Evolutionary conservation across 2,797 vertebrate species (phyloP), one percentile per base, ranked within the genome.

Genomic region (Serranus cabrilla): DNA sequence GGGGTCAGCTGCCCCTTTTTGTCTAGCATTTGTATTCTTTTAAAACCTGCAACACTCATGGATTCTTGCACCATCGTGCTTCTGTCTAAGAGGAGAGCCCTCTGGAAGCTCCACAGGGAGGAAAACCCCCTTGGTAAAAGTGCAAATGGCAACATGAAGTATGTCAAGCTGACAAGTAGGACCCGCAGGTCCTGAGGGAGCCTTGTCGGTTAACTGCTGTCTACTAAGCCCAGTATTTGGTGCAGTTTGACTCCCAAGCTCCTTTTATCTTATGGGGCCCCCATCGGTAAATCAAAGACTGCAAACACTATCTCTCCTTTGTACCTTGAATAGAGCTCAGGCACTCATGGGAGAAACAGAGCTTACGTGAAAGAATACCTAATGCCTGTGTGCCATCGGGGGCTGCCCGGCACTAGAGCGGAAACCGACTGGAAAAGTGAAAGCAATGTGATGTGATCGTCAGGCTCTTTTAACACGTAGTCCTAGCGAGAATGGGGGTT

Each of bases 391-490:
- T 76, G 78, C 82, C 79, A 65, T 76, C 13, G 1, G 43, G 76
- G 76, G 76, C 82, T 78, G 86, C 76, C 73, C 50, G 6, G 75
- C 82, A 75, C 79, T 80, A 59, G 79, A 89, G 87, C 56, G 74
- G 88, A 89, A 93, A 89, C 80, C 59, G 23, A 89, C 76, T 85
- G 90, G 81, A 91, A 91, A 90, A 85, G 88, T 87, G 86, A 93
- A 90, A 86, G 90, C 85, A 71, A 93, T 87, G 85, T n/a, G 89
- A 93, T 89, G 90, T 90, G 90, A 93, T 91, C 67, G 79, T 78
- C 74, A 69, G 78, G 81, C 77, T 91, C 82, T 87, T 88, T 89
- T 88, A 92, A 89, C 91, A 85, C 89, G 50, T 78, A 81, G 79
- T 81, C 82, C 87, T 83, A 59, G 86, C 17, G 87, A 87, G 89